Evolutionary conservation across 2,797 vertebrate genomes (phyloP).

Genomic region (Melanotaenia pygmaea): DNA sequence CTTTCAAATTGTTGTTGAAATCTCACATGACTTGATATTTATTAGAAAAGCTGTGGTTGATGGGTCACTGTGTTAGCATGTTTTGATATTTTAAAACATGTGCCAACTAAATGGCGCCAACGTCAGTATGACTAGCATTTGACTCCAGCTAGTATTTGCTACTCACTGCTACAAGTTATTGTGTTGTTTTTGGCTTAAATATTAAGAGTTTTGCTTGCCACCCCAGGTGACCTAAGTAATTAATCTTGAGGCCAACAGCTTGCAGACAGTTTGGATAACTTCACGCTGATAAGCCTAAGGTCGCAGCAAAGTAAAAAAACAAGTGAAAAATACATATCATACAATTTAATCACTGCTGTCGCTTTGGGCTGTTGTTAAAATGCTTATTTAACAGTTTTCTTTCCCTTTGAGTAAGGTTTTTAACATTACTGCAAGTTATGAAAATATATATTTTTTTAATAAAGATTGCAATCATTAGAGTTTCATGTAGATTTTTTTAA

Average conservation of each 20-base stretch:
- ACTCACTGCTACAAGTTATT: no score
- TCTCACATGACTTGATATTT: neutral
- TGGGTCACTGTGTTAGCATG: neutral
- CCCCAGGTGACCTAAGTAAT: neutral
- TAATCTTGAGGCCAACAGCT: neutral
- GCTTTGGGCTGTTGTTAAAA: conserved; percentile 40
- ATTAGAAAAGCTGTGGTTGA: neutral
- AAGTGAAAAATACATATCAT: conserved; percentile 42
- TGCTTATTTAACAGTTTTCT: conserved; percentile 55
- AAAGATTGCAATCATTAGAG: conserved; percentile 45
- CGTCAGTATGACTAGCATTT: neutral
- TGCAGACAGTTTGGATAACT: neutral
- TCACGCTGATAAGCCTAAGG: neutral
- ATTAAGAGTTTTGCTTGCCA: no score
- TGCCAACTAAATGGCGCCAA: neutral
- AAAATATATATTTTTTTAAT: conserved; percentile 38
- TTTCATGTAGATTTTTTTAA: neutral
- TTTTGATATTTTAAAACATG: neutral
- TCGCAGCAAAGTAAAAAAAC: conserved; percentile 16
- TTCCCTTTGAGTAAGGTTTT: conserved; percentile 50
- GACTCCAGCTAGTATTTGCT: neutral
- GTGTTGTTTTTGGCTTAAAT: neutral
- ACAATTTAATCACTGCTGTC: conserved; percentile 46
- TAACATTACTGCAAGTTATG: conserved; percentile 39
- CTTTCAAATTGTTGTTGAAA: neutral